Evolutionary conservation across 1,140 invertebrate species (phyloP).

Genomic region (Chymomyza costata): DNA sequence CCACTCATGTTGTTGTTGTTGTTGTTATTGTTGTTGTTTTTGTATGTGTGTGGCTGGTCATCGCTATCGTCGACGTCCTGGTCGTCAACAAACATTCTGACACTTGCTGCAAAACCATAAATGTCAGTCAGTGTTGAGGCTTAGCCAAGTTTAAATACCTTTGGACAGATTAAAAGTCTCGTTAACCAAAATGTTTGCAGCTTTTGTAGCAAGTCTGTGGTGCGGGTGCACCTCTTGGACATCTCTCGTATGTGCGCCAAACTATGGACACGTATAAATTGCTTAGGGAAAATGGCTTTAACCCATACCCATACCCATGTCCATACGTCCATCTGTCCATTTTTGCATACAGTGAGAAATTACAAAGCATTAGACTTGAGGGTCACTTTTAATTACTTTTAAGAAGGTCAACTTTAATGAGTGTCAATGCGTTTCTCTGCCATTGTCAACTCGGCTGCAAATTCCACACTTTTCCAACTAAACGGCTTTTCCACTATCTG

Average conservation of each 20-base stretch:
- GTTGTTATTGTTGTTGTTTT: slow-evolving; percentile 9
- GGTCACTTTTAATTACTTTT: slow-evolving; percentile 74
- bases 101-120: slow-evolving; percentile 74
- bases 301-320: too few species aligned
- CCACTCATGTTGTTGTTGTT: slow-evolving; percentile 46
- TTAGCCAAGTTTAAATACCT: slow-evolving; percentile 74
- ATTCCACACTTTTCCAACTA: background rate
- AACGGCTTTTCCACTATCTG: background rate
- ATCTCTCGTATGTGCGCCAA: slow-evolving; percentile 34
- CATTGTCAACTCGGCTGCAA: background rate
- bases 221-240: slow-evolving; percentile 11
- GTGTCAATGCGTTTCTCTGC: slow-evolving; percentile 36
- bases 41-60: background rate
- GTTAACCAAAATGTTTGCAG: slow-evolving; percentile 66
- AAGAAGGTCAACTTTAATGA: slow-evolving; percentile 72
- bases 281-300: slow-evolving; percentile 36
- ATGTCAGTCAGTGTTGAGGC: slow-evolving; percentile 72
- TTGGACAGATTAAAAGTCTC: slow-evolving; percentile 75
- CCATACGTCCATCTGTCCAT: too few species aligned
- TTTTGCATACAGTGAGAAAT: slow-evolving; percentile 52
- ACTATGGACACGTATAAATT: slow-evolving; percentile 45
- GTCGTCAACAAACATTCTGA: slow-evolving; percentile 71
- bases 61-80: background rate
- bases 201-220: slow-evolving; percentile 12
- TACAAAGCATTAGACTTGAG: slow-evolving; percentile 58